Evolutionary conservation across 2,888 invertebrate species (phyloP).

Genomic region (Papilio protenor): DNA sequence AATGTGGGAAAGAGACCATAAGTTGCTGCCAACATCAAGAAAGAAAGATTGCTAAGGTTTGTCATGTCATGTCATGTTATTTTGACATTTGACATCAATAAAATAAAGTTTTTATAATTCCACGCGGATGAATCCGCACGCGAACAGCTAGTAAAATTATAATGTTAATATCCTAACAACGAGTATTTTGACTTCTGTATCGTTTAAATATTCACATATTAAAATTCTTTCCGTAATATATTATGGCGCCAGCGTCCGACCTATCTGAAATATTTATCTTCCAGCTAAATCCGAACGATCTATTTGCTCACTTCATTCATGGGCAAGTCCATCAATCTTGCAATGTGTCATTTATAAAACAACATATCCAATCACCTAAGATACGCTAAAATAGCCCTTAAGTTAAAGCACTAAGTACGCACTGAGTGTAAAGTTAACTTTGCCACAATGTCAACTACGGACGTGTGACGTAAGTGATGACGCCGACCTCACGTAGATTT

Average conservation of each 20-base stretch:
- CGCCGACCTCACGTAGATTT: slow-evolving; percentile 57
- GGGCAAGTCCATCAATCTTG: slow-evolving; percentile 59
- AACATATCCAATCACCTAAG: slow-evolving; percentile 35
- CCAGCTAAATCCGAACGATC: slow-evolving; percentile 48
- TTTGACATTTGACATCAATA: no score
- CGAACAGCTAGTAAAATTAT: no score
- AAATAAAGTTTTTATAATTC: no score
- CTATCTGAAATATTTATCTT: slow-evolving; percentile 50
- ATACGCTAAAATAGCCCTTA: slow-evolving; percentile 45
- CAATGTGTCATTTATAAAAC: slow-evolving; percentile 49
- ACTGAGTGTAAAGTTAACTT: slow-evolving; percentile 41
- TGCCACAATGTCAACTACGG: slow-evolving; percentile 45
- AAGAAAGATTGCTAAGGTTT: no score
- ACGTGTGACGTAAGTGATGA: slow-evolving; percentile 56
- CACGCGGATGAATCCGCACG: no score
- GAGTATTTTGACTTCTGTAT: slow-evolving; percentile 9
- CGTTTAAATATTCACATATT: neutral
- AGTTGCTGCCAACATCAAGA: no score
- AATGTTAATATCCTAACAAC: no score
- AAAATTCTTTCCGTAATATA: slow-evolving; percentile 36
- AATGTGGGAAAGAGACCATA: no score
- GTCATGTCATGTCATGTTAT: no score
- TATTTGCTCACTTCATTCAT: slow-evolving; percentile 60
- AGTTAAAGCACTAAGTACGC: slow-evolving; percentile 21
- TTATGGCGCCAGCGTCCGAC: slow-evolving; percentile 42